phyloP scores from a whole-genome alignment of 2,797 vertebrate species.

The Eulemur albifrons region DNA sequence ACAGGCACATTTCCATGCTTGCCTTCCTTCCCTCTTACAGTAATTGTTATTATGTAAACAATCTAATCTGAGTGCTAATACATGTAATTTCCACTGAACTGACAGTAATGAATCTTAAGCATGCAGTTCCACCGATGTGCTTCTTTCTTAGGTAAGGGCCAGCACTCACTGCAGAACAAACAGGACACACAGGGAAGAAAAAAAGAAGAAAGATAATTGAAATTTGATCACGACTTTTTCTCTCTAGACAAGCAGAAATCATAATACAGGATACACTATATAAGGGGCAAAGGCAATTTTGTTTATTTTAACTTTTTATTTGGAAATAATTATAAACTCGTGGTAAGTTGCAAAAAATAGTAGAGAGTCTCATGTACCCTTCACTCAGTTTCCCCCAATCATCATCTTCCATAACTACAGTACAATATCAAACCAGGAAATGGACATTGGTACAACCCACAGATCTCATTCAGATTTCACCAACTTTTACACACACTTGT shows the following conservation, averaged over 20 bases:
- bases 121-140: neutral
- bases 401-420: neutral
- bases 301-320: neutral
- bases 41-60: conserved; percentile 42
- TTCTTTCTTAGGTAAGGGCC: neutral
- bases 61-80: neutral
- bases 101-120: neutral
- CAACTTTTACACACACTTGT: neutral
- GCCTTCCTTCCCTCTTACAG: neutral
- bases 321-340: neutral
- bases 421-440: neutral
- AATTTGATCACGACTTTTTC: neutral
- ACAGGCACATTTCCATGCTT: neutral
- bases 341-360: neutral
- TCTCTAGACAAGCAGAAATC: neutral
- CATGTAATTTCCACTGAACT: conserved; percentile 7
- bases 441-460: neutral
- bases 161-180: neutral
- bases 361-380: neutral
- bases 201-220: neutral
- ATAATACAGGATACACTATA: neutral
- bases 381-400: neutral
- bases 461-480: neutral
- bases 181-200: neutral
- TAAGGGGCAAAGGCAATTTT: neutral